Percentiles rank a stretch among this genome's conserved stretches.
These are phyloP conservation scores for Nymphalis io DNA, from an alignment of 1,140 invertebrate species.

Conservation along the genomic window DNA sequence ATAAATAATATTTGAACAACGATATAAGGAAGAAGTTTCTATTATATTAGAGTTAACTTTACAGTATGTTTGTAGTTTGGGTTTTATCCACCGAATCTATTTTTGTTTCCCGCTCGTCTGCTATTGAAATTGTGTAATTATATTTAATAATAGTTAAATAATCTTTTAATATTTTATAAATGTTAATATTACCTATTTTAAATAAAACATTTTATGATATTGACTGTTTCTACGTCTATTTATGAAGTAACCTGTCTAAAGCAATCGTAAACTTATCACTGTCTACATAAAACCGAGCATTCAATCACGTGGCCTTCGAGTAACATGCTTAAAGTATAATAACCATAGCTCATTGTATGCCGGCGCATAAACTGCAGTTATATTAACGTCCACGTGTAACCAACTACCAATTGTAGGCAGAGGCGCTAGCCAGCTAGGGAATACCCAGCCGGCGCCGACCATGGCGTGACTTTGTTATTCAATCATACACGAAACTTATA, in stretches of 20 bases:
- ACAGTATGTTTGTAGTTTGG: too few relatives aligned
- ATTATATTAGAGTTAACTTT: too few relatives aligned
- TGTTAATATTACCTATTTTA: too few relatives aligned
- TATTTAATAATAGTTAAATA: too few relatives aligned
- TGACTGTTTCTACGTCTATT: not conserved
- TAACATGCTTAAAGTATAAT: conserved; percentile 21
- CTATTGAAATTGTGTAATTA: too few relatives aligned
- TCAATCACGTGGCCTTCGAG: conserved; percentile 19
- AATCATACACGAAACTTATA: conserved; percentile 51
- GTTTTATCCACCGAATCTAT: too few relatives aligned
- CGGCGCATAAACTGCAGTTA: conserved; percentile 20
- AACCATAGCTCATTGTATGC: conserved; percentile 17
- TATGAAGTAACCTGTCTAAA: not conserved
- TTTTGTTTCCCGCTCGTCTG: too few relatives aligned
- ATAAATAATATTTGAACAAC: too few relatives aligned
- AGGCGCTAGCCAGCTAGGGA: conserved; percentile 35
- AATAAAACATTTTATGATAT: not conserved
- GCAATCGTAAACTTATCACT: conserved; percentile 16
- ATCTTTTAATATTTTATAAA: too few relatives aligned
- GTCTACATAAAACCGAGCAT: conserved; percentile 8
- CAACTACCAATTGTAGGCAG: conserved; percentile 25
- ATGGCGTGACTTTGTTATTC: conserved; percentile 54
- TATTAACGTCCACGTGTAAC: conserved; percentile 18
- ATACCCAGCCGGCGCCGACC: conserved; percentile 47
- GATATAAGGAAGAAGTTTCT: too few relatives aligned